A percentile compares a stretch with the other conserved stretches of the same genome.
Conservation (phyloP, 2,888 invertebrate genomes). For the Augochlorella aurata region DNA sequence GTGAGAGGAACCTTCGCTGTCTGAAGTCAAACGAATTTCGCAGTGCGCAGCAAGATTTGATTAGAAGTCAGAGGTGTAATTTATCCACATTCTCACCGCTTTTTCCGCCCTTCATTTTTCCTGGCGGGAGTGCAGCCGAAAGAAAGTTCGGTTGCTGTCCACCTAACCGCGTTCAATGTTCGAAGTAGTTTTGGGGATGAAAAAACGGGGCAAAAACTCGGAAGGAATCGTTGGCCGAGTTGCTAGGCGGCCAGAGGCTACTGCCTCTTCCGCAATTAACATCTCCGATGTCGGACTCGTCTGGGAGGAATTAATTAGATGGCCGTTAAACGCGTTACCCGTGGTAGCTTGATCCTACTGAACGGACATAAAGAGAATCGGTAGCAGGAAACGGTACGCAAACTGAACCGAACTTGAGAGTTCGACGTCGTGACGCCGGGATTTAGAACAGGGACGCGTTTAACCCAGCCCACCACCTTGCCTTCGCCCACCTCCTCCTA, state of each 20-base stretch:
- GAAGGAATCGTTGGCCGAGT: neutral
- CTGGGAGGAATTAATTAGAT: conserved; percentile 30
- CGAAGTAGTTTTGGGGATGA: neutral
- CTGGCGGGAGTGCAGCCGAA: neutral
- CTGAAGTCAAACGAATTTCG: neutral
- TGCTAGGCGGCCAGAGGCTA: neutral
- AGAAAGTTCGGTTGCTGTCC: neutral
- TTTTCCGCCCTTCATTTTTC: neutral
- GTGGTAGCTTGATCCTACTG: neutral
- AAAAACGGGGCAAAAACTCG: neutral
- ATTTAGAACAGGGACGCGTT: conserved; percentile 20
- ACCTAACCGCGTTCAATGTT: neutral
- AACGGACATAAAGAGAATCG: conserved; percentile 18
- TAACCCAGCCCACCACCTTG: neutral
- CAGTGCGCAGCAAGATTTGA: neutral
- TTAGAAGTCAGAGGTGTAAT: neutral
- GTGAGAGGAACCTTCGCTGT: neutral
- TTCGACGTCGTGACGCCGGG: neutral
- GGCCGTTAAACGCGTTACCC: neutral
- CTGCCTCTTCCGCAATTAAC: conserved; percentile 17
- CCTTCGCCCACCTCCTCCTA: neutral
- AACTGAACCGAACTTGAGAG: conserved; percentile 24
- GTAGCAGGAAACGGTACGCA: conserved; percentile 23
- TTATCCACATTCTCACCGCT: too few species aligned
- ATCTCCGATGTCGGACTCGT: neutral